Conservation (phyloP, 2,113 vertebrate genomes). For the Saccopteryx leptura region DNA sequence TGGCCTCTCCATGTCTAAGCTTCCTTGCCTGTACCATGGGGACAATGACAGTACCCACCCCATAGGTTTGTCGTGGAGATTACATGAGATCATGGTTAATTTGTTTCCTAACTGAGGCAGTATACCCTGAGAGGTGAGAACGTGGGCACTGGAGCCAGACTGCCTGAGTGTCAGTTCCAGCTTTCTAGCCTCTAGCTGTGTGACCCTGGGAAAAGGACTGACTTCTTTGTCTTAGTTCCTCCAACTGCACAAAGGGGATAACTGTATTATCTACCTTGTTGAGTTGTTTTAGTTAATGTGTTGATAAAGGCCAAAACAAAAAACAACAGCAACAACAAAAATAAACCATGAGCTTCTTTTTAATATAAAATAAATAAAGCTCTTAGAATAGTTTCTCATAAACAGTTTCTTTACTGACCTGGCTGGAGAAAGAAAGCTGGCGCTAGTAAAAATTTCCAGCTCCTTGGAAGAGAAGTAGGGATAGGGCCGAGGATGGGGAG, state of each 20-base stretch:
- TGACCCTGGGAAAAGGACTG: background rate
- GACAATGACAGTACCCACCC: no score
- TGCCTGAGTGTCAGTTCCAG: background rate
- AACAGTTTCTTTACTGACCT: background rate
- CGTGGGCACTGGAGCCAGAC: accelerated
- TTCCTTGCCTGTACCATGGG: background rate
- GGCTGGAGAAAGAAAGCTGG: background rate
- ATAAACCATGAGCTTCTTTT: background rate
- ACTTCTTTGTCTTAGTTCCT: background rate
- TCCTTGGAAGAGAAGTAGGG: background rate
- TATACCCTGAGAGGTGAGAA: background rate
- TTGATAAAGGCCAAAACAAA: background rate
- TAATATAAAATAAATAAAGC: background rate
- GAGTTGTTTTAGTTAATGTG: background rate
- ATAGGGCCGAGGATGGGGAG: background rate
- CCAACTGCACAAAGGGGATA: background rate
- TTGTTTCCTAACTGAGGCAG: background rate
- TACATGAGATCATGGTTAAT: background rate
- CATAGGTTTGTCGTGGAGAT: background rate
- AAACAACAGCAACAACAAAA: no score
- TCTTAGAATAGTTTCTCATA: background rate
- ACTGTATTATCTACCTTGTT: background rate
- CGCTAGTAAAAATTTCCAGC: background rate
- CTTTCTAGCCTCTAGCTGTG: background rate
- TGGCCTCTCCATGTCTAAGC: background rate